Evolutionary conservation across 2,113 vertebrate genomes (phyloP), one percentile per base, ranked within the genome.

Genomic region (Rhineura floridana): DNA sequence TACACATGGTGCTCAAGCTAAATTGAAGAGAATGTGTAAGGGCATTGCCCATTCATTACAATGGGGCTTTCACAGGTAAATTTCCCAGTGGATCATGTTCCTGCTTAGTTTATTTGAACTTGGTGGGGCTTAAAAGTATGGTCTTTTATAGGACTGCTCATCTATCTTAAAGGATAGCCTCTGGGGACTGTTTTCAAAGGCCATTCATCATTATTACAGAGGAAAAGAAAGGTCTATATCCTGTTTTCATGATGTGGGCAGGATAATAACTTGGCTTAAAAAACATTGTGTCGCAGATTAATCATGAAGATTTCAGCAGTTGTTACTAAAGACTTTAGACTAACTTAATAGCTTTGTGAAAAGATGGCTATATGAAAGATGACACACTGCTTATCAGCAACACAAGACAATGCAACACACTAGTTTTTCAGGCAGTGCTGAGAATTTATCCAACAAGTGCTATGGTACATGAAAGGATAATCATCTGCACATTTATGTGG

Each of bases 101-200:
- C 77, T n/a, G 8, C 88, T 91, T 90, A 91, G 85, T 59, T 77
- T 46, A 65, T n/a, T 50, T 73, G 33, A 77, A 42, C 82, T 89
- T 84, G 82, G 19, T 83, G 67, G 42, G 76, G 13, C 55, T 62
- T 1, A 13, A 55, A 80, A 86, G 91, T 87, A 89, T 89, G 63
- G 28, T 48, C 28, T 89, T 80, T 73, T 59, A 15, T 89, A 88
- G 70, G 81, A 87, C 82, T 62, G 36, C 13, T 1, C 0, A 36
- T 83, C 8, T 48, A 28, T 81, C 88, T 65, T 83, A 90, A 88
- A 76, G 48, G 88, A 21, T 48, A 44, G 50, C 87, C 89, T 77
- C 69, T 39, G 42, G 33, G 7, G 44, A 25, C 21, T 63, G 21
- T 19, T 81, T 82, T 55, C 50, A 44, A 69, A 80, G 63, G 21